A percentile compares a stretch with the other conserved stretches of the same genome.
Conservation (phyloP, 1,140 invertebrate species). For the Mya arenaria region DNA sequence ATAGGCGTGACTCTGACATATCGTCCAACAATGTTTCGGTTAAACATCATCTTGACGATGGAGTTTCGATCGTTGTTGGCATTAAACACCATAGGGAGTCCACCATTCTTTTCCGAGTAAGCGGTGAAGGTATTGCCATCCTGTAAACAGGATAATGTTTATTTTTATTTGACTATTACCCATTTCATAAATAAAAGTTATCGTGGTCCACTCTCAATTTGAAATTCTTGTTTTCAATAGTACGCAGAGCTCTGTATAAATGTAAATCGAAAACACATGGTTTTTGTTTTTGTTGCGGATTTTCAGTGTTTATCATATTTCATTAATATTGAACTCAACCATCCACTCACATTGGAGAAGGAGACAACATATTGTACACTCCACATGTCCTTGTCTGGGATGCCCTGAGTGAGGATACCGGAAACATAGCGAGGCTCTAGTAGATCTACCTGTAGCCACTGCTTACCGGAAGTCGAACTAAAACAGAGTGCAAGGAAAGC, state of each 20-base stretch:
- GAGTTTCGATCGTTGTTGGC: constrained; percentile 55
- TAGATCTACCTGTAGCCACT: constrained; percentile 75
- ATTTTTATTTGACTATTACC: too few species aligned
- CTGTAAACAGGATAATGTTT: too few species aligned
- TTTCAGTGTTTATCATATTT: too few species aligned
- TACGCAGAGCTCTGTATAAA: too few species aligned
- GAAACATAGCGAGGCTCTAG: constrained; percentile 72
- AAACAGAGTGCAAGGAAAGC: too few species aligned
- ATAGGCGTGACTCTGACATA: constrained; percentile 60
- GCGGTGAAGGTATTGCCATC: constrained; percentile 70
- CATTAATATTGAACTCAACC: too few species aligned
- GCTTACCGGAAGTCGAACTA: constrained; percentile 26
- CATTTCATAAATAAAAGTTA: too few species aligned
- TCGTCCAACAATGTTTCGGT: constrained; percentile 54
- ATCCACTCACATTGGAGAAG: too few species aligned
- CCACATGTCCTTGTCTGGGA: constrained; percentile 71
- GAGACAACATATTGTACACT: constrained; percentile 75
- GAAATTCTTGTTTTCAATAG: too few species aligned
- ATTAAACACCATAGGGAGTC: constrained; percentile 39
- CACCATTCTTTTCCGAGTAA: constrained; percentile 42
- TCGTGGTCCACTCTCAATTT: too few species aligned
- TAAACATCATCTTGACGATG: constrained; percentile 62
- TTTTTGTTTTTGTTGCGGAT: too few species aligned
- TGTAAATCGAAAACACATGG: too few species aligned
- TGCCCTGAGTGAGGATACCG: constrained; percentile 78